Percentiles rank a stretch among this genome's conserved stretches.
Conservation (phyloP, 1,140 invertebrate species). For the Gerris buenoi region DNA sequence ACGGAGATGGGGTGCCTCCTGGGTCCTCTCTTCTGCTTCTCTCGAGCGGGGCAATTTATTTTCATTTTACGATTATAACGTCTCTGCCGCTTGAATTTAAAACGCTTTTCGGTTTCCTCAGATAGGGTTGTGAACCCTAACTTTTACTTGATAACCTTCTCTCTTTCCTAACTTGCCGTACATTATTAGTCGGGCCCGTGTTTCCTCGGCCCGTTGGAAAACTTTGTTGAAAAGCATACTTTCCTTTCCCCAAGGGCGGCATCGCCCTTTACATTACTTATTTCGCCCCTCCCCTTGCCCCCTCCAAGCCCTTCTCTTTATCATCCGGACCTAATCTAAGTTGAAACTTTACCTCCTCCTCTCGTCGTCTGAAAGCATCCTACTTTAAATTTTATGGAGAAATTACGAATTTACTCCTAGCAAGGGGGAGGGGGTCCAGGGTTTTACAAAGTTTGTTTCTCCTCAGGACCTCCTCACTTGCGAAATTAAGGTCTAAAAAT, state of each 20-base stretch:
- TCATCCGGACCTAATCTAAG: neutral
- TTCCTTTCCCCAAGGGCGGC: neutral
- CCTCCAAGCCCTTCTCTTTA: neutral
- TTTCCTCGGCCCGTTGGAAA: too few relatives aligned
- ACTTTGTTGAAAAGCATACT: neutral
- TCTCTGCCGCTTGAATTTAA: slow-evolving; percentile 11
- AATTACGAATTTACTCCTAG: neutral
- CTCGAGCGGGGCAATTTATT: slow-evolving; percentile 14
- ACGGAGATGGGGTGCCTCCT: slow-evolving; percentile 2
- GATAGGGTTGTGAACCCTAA: neutral
- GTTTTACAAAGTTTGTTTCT: neutral
- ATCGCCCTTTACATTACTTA: neutral
- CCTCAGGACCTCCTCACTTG: neutral
- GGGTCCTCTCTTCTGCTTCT: too few relatives aligned
- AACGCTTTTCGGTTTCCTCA: slow-evolving; percentile 6
- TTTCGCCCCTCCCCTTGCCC: neutral
- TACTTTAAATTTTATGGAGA: neutral
- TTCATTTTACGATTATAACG: slow-evolving; percentile 15
- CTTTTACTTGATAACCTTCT: slow-evolving; percentile 14
- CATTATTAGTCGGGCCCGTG: slow-evolving; percentile 8
- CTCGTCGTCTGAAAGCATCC: neutral
- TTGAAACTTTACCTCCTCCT: neutral
- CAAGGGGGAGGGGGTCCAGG: neutral
- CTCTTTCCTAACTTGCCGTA: neutral
- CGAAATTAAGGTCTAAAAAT: neutral